Evolutionary conservation across 2,113 vertebrate genomes (phyloP).

Genomic region (Pipra filicauda): DNA sequence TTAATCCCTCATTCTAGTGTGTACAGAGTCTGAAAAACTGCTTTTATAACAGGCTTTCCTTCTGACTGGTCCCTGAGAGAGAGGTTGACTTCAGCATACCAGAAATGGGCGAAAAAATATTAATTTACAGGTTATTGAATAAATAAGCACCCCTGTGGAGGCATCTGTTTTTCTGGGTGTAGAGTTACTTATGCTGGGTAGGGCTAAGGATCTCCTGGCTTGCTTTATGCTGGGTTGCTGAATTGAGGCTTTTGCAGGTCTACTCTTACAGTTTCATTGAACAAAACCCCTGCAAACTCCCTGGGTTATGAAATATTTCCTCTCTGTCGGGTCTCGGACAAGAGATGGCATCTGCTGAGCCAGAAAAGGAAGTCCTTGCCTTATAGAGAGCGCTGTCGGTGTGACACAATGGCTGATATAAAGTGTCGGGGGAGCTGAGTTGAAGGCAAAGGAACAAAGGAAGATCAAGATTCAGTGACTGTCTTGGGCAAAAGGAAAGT

Average conservation of each 20-base stretch:
- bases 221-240: background rate
- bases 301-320: constrained; percentile 54
- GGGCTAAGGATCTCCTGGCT: constrained; percentile 44
- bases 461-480: background rate
- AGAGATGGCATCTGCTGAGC: constrained; percentile 72
- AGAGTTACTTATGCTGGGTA: constrained; percentile 41
- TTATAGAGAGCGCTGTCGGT: constrained; percentile 81
- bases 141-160: constrained; percentile 42
- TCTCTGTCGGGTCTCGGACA: constrained; percentile 20
- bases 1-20: background rate
- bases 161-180: constrained; percentile 56
- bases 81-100: background rate
- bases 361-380: constrained; percentile 79
- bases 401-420: constrained; percentile 70
- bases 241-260: background rate
- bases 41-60: background rate
- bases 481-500: background rate
- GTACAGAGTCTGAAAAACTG: background rate
- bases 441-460: constrained; percentile 52
- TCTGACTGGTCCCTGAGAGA: background rate
- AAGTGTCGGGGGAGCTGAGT: constrained; percentile 51
- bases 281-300: constrained; percentile 39
- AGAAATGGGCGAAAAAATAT: constrained; percentile 1
- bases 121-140: constrained; percentile 49
- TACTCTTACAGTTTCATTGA: background rate